These are phyloP conservation scores for Syndactyla subalaris DNA, from an alignment of 2,797 vertebrate genomes.

Conservation along the genomic window DNA sequence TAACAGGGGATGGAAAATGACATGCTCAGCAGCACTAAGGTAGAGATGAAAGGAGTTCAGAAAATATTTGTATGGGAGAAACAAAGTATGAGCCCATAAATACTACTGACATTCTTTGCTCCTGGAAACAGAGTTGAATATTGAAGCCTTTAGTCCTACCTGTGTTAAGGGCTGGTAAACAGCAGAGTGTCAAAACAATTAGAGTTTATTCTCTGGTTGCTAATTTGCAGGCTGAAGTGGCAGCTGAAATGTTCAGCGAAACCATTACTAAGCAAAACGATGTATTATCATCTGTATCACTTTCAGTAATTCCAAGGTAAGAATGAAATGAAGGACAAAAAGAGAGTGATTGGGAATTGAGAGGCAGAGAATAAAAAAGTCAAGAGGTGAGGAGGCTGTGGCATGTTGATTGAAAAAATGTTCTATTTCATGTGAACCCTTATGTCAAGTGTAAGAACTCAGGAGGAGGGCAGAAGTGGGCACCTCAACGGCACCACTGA, in stretches of 20 bases:
- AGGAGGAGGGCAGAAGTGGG: slow-evolving; percentile 4
- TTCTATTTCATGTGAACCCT: not conserved
- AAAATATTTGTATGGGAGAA: not conserved
- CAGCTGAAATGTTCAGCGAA: not conserved
- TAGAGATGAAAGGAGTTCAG: slow-evolving; percentile 1
- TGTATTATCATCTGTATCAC: not conserved
- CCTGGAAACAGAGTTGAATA: not conserved
- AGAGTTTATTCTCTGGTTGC: slow-evolving; percentile 18
- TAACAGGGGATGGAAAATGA: not conserved
- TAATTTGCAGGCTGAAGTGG: slow-evolving; percentile 15
- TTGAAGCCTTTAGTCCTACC: not conserved
- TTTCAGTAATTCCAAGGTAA: slow-evolving; percentile 22
- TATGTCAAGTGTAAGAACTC: slow-evolving; percentile 37
- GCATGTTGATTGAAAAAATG: not conserved
- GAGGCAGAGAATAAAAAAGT: not conserved
- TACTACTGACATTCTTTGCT: not conserved
- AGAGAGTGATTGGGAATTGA: slow-evolving; percentile 12
- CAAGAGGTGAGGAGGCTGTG: not conserved
- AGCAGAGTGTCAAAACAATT: slow-evolving; percentile 3
- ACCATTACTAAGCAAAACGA: slow-evolving; percentile 21
- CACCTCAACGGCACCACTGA: slow-evolving; percentile 24
- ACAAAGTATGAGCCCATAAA: not conserved
- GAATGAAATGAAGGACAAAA: not conserved
- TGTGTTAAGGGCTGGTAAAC: not conserved
- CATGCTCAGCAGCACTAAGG: not conserved